These are phyloP conservation scores for Thaumetopoea pityocampa DNA, from an alignment of 1,140 invertebrate genomes.

Conservation along the genomic window DNA sequence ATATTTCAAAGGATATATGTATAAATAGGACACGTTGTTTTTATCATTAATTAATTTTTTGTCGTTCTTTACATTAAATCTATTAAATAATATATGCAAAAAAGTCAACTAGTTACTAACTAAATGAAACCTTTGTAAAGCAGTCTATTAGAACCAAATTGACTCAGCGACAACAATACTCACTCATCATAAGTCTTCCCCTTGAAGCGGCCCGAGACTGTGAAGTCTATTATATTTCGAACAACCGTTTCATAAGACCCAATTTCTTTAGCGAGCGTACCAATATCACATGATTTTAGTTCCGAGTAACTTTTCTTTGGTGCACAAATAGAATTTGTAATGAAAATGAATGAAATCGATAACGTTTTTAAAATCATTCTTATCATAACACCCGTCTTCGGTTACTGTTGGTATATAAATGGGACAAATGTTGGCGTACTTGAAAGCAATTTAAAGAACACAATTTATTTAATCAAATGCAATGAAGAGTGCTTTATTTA, in stretches of 20 bases:
- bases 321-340: not conserved
- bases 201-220: slow-evolving; percentile 74
- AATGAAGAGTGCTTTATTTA: too few species aligned
- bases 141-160: slow-evolving; percentile 8
- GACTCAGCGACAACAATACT: slow-evolving; percentile 31
- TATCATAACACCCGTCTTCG: not conserved
- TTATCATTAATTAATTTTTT: too few species aligned
- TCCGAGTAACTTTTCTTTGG: slow-evolving; percentile 29
- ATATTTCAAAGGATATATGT: too few species aligned
- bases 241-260: slow-evolving; percentile 76
- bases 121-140: too few species aligned
- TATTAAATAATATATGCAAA: too few species aligned
- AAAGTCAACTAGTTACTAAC: too few species aligned
- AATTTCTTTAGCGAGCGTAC: slow-evolving; percentile 76
- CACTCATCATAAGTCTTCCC: slow-evolving; percentile 53
- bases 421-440: too few species aligned
- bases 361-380: not conserved
- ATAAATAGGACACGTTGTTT: too few species aligned
- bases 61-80: too few species aligned
- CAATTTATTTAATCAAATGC: too few species aligned
- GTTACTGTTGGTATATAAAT: too few species aligned
- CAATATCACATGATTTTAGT: slow-evolving; percentile 52
- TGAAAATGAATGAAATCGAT: not conserved
- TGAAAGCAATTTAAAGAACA: too few species aligned
- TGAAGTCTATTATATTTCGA: slow-evolving; percentile 77